These are phyloP conservation scores for Bolinopsis microptera DNA, from an alignment of 37 sponge, comb jelly and placozoan species.

Conservation along the genomic window DNA sequence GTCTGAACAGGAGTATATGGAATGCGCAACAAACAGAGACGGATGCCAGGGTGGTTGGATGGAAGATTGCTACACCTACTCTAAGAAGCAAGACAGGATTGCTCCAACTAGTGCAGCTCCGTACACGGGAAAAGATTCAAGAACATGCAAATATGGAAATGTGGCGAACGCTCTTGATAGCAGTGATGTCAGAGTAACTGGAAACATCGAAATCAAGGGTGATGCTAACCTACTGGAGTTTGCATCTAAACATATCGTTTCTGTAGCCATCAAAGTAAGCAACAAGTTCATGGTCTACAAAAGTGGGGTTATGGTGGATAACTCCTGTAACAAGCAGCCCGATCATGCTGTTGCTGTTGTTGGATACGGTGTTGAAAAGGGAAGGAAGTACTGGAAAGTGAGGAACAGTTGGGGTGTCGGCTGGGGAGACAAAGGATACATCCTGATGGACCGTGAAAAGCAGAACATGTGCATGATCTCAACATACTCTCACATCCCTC, in stretches of 20 bases:
- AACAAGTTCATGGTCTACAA: neutral
- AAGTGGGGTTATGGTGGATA: neutral
- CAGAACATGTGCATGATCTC: conserved; percentile 16
- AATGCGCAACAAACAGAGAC: neutral
- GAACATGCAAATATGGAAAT: neutral
- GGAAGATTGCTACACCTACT: neutral
- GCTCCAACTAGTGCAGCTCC: conserved; percentile 1
- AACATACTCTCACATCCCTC: conserved; percentile 10
- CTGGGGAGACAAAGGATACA: conserved; percentile 49
- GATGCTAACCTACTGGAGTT: neutral
- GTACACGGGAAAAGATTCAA: neutral
- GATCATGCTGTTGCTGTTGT: conserved; percentile 58
- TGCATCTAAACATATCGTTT: neutral
- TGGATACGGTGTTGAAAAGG: neutral
- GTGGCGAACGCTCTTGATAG: neutral
- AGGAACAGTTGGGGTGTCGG: conserved; percentile 58
- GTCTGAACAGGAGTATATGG: conserved; percentile 50
- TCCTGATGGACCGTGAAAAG: neutral
- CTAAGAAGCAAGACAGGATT: neutral
- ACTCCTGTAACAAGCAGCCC: neutral
- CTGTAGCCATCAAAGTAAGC: neutral
- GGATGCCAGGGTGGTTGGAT: conserved; percentile 34
- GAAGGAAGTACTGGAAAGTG: conserved; percentile 24
- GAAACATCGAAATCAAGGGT: neutral
- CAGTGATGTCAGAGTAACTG: neutral